Base-by-base conservation (phyloP, 2,888 invertebrate species). In the Sicus ferrugineus region DNA sequence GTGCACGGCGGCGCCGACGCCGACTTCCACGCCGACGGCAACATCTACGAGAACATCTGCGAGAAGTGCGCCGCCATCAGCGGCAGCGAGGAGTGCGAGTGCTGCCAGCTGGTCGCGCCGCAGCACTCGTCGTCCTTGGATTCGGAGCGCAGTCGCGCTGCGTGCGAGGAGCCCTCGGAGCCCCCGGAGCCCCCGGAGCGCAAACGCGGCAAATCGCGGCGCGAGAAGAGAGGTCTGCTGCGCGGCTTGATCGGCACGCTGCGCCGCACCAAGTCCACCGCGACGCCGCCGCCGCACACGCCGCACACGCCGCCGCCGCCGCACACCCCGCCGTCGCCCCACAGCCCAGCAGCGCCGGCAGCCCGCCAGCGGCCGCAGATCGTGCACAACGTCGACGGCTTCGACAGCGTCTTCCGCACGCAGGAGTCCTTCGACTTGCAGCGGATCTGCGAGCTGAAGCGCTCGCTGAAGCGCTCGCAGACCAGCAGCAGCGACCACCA, bases 1-100 rank as follows among this genome's bases (percentile, higher is more conserved):
- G 77, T 84, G 5, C 80, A 78, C 63, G 84, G 84, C 38, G 46
- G 30, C 5, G 21, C 30, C 48, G 28, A 71, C 62, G 28, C 30
- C 52, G 26, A 54, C 31, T 21, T 34, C 6, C 46, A n/a, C 3
- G 14, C 19, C 7, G 75, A 78, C 52, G 73, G 73, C 34, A 78
- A 79, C 54, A 84, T 85, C 63, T 85, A 85, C 70, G 85, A 85
- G 72, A 85, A 85, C 74, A 80, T 85, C 46, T 84, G 85, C 73
- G 80, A 79, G 58, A 75, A 78, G 58, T 85, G 85, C 61, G 79
- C 79, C n/a, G 73, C 76, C 67, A 77, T 84, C 28, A 84, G 78
- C 70, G 81, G 79, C 71, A 79, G 78, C 34, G 78, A 76, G 3
- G 79, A 78, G 61, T 84, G 84, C 52, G 72, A 75, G 26, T 79